Conservation (phyloP, 1,140 invertebrate species). For the Saxidomus purpurata region DNA sequence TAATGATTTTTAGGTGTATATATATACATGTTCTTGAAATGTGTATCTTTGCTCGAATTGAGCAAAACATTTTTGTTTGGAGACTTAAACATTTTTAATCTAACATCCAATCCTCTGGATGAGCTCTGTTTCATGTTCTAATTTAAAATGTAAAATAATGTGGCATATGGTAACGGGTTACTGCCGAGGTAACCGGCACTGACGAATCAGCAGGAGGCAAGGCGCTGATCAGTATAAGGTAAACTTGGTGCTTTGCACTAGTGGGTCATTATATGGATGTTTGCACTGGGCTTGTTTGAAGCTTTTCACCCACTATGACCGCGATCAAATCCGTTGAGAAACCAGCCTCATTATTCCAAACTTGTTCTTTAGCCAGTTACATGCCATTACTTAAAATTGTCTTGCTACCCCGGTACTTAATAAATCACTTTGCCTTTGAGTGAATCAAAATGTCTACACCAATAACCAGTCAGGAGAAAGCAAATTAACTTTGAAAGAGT, state of each 20-base stretch:
- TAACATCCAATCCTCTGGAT: constrained; percentile 9
- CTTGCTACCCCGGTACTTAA: too few species aligned
- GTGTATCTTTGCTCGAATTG: constrained; percentile 56
- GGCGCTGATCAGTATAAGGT: constrained; percentile 38
- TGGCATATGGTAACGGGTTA: constrained; percentile 48
- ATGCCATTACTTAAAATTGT: too few species aligned
- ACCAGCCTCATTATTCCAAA: too few species aligned
- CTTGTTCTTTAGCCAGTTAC: too few species aligned
- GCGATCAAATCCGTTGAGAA: too few species aligned
- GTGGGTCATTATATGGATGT: neutral
- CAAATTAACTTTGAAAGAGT: too few species aligned
- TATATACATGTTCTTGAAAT: neutral
- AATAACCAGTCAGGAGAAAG: too few species aligned
- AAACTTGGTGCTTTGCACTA: constrained; percentile 43
- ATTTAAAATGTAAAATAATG: neutral
- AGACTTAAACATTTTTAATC: neutral
- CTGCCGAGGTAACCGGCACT: constrained; percentile 39
- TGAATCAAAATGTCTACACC: too few species aligned
- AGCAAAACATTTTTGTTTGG: constrained; percentile 39
- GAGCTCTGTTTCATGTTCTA: neutral
- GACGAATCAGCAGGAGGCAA: constrained; percentile 16
- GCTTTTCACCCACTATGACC: constrained; percentile 10
- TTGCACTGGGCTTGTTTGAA: constrained; percentile 27
- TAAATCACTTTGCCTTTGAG: too few species aligned
- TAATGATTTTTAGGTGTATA: neutral